Conservation (phyloP, 2,888 invertebrate genomes). For the Sabatieria punctata region DNA sequence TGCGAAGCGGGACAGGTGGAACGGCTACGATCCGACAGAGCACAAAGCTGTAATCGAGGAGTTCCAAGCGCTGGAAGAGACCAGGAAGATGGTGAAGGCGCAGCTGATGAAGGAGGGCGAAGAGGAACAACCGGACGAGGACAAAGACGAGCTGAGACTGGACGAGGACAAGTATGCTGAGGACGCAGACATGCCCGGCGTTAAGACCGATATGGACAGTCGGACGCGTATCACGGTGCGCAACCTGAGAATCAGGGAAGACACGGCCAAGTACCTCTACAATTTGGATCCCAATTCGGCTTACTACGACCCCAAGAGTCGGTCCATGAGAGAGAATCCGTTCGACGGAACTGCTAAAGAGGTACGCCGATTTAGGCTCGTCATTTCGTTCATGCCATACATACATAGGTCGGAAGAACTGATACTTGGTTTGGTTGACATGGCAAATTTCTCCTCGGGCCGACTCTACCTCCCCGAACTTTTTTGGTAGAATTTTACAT, state of each 20-base stretch:
- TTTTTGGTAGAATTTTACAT: too few species aligned
- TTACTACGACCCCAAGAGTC: conserved; percentile 95
- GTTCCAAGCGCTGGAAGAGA: conserved; percentile 54
- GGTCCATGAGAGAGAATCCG: conserved; percentile 95
- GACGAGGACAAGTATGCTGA: conserved; percentile 52
- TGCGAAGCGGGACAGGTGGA: conserved; percentile 90
- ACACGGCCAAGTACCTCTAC: conserved; percentile 91
- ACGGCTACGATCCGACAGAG: conserved; percentile 74
- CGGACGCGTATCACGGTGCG: conserved; percentile 93
- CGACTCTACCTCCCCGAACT: too few species aligned
- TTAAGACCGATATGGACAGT: conserved; percentile 96
- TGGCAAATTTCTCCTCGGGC: too few species aligned
- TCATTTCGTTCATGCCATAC: too few species aligned
- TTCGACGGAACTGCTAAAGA: conserved; percentile 42
- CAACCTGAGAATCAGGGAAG: conserved; percentile 91
- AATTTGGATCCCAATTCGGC: conserved; percentile 94
- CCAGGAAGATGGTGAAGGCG: conserved; percentile 57
- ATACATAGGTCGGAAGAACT: too few species aligned
- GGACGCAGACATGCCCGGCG: conserved; percentile 72
- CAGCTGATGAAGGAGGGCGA: conserved; percentile 48
- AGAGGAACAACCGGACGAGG: conserved; percentile 10
- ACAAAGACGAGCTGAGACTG: conserved; percentile 7
- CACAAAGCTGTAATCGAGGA: conserved; percentile 80
- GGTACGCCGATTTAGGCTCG: too few species aligned
- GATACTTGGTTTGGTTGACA: too few species aligned